Conservation (phyloP, 2,888 invertebrate genomes). For the Drosophila ustulata region DNA sequence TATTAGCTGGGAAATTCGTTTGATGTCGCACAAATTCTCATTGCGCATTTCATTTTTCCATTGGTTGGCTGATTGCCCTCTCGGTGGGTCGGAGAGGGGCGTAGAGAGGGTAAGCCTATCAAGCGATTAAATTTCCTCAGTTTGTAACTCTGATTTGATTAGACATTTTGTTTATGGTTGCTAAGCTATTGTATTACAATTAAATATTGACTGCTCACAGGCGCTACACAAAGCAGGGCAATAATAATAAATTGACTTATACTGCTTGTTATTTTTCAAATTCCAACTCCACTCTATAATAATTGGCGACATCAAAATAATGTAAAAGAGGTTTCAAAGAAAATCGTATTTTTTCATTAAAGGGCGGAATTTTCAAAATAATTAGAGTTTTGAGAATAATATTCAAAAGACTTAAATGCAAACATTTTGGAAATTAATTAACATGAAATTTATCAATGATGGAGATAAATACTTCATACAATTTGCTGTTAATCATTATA, state of each 20-base stretch:
- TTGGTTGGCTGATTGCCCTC: conserved; percentile 15
- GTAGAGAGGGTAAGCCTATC: conserved; percentile 63
- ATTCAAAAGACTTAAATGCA: too few relatives aligned
- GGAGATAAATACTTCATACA: too few relatives aligned
- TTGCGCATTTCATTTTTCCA: conserved; percentile 61
- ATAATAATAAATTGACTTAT: not conserved
- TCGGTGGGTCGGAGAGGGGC: conserved; percentile 1
- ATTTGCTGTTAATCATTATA: too few relatives aligned
- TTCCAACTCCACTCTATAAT: not conserved
- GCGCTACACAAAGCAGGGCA: not conserved
- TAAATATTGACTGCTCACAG: conserved; percentile 37
- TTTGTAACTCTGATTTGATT: conserved; percentile 63
- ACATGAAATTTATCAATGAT: too few relatives aligned
- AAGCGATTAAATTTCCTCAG: conserved; percentile 65
- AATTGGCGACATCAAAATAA: not conserved
- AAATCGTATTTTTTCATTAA: too few relatives aligned
- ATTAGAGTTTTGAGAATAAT: not conserved
- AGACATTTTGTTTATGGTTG: conserved; percentile 64
- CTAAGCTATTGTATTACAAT: conserved; percentile 61
- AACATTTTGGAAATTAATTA: too few relatives aligned
- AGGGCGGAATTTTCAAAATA: not conserved
- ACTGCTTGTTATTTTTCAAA: not conserved
- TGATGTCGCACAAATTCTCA: conserved; percentile 70
- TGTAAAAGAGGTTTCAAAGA: not conserved
- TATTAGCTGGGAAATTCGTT: conserved; percentile 80